A percentile compares a stretch with the other conserved stretches of the same genome.
phyloP scores from a whole-genome alignment of 2,113 vertebrate species.

The Trichomycterus rosablanca region DNA sequence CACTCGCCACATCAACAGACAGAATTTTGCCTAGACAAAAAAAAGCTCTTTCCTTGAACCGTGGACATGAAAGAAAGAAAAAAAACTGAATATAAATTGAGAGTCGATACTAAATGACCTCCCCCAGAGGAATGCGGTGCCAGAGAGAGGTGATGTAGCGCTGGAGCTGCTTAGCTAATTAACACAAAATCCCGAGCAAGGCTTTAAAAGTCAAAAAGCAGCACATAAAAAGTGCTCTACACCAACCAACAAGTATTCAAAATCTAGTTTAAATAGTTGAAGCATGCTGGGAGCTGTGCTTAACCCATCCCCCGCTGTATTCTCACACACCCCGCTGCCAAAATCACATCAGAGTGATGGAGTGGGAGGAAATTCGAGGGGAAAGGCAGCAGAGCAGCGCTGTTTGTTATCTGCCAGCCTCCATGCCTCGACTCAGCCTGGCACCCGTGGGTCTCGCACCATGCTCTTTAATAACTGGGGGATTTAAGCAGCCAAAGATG shows the following conservation, averaged over 20 bases:
- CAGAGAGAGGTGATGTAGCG: neutral
- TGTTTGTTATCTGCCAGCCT: conserved; percentile 46
- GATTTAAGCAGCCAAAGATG: conserved; percentile 28
- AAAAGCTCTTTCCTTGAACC: too few relatives aligned
- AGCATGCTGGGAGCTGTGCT: conserved; percentile 1
- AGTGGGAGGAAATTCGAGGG: conserved; percentile 27
- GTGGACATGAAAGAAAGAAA: too few relatives aligned
- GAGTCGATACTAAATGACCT: neutral
- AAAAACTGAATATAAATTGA: too few relatives aligned
- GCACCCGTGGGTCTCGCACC: conserved; percentile 18
- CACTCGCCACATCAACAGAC: too few relatives aligned
- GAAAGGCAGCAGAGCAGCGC: conserved; percentile 40
- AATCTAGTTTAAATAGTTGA: neutral
- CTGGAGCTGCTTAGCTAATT: conserved; percentile 9
- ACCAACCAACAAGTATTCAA: neutral
- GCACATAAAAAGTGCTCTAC: conserved; percentile 3
- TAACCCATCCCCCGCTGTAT: conserved; percentile 7
- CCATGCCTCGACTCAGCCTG: conserved; percentile 37
- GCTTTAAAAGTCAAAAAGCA: neutral
- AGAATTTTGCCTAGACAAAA: too few relatives aligned
- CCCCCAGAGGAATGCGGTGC: neutral
- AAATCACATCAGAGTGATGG: conserved; percentile 20
- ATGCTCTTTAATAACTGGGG: conserved; percentile 31
- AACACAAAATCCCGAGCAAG: neutral
- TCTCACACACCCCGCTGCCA: neutral